Percentiles rank a stretch among this genome's conserved stretches.
These are phyloP conservation scores for Trissolcus japonicus DNA, from an alignment of 2,888 invertebrate genomes.

Conservation along the genomic window DNA sequence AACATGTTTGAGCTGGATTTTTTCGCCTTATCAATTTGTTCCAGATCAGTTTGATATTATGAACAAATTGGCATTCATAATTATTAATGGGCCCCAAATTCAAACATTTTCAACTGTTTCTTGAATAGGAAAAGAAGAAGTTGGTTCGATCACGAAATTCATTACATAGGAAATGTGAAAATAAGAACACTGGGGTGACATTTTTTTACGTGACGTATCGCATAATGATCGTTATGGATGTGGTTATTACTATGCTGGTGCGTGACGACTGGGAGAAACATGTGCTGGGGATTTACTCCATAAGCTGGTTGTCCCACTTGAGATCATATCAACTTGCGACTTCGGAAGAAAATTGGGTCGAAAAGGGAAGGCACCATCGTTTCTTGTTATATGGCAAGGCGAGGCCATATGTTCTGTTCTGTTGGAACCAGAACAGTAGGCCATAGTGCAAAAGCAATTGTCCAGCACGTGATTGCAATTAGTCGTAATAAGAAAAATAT, in stretches of 20 bases:
- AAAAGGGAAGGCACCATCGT: conserved; percentile 36
- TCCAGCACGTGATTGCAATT: conserved; percentile 49
- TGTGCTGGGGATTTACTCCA: conserved; percentile 14
- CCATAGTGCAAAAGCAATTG: conserved; percentile 46
- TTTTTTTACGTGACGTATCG: conserved; percentile 57
- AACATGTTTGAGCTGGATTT: background rate
- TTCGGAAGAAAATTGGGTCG: conserved; percentile 45
- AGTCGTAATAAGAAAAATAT: conserved; percentile 55
- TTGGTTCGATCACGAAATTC: conserved; percentile 15
- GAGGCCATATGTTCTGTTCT: too few relatives aligned
- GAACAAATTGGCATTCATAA: background rate
- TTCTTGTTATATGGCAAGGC: conserved; percentile 25
- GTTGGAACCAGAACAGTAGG: conserved; percentile 46
- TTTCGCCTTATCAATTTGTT: background rate
- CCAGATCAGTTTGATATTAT: background rate
- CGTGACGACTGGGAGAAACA: conserved; percentile 59
- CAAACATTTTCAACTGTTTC: too few relatives aligned
- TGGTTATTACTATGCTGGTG: conserved; percentile 60
- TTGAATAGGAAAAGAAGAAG: too few relatives aligned
- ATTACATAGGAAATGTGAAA: conserved; percentile 26
- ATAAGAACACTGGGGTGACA: conserved; percentile 37
- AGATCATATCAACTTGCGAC: conserved; percentile 37
- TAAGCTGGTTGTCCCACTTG: conserved; percentile 60
- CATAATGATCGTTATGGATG: conserved; percentile 56
- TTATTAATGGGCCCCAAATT: too few relatives aligned